phyloP scores from a whole-genome alignment of 2,888 invertebrate species.

The Pachydiplax longipennis region DNA sequence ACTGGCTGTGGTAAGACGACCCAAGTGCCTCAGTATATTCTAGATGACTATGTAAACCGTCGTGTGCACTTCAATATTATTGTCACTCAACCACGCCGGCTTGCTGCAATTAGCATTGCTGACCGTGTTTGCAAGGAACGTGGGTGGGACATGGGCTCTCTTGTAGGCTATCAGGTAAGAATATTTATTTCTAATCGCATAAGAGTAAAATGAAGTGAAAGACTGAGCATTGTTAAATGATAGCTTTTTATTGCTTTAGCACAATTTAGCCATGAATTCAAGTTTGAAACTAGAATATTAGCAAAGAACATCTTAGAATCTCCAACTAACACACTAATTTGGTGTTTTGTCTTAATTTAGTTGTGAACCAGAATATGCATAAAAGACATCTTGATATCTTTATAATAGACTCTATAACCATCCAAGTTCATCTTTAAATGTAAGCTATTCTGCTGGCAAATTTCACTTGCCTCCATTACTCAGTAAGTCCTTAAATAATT shows the following conservation, averaged over 20 bases:
- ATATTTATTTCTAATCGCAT: background rate
- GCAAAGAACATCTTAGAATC: no score
- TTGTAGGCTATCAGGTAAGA: constrained; percentile 88
- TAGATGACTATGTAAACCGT: constrained; percentile 75
- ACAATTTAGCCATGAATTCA: background rate
- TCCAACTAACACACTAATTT: no score
- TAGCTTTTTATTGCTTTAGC: no score
- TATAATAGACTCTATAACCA: no score
- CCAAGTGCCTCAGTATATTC: constrained; percentile 90
- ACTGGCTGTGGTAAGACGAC: constrained; percentile 97
- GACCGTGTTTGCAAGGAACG: constrained; percentile 84
- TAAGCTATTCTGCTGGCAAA: no score
- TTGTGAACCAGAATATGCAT: no score
- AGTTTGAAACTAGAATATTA: background rate
- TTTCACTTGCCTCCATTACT: no score
- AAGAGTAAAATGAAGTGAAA: background rate
- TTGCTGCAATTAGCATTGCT: constrained; percentile 92
- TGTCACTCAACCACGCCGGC: constrained; percentile 92
- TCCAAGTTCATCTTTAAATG: no score
- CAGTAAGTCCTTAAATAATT: no score
- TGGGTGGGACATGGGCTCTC: constrained; percentile 78
- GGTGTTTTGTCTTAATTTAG: no score
- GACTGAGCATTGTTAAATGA: no score
- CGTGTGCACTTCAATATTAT: constrained; percentile 81
- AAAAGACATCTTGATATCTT: no score